Conservation (phyloP, 1,140 invertebrate genomes). For the Telenomus remus region DNA sequence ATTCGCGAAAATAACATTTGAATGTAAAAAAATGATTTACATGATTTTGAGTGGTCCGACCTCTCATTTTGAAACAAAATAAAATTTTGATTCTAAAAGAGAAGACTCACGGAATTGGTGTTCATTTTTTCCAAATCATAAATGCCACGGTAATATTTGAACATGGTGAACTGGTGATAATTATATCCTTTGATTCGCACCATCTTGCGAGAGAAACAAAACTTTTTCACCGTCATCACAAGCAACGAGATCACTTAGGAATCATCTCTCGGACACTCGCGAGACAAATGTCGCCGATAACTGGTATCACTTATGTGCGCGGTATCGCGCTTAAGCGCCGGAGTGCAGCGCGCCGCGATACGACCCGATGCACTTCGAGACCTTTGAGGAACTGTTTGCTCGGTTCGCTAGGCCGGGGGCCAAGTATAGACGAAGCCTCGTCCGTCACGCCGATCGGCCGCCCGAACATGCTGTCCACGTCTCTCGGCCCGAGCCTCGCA, state of each 20-base stretch:
- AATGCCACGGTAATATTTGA: conserved; percentile 69
- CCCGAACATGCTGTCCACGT: conserved; percentile 31
- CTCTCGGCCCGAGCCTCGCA: conserved; percentile 7
- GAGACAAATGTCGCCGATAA: conserved; percentile 38
- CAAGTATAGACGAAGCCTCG: conserved; percentile 68
- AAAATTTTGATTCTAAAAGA: background rate
- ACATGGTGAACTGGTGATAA: conserved; percentile 57
- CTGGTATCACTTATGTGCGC: conserved; percentile 20
- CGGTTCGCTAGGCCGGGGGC: conserved; percentile 62
- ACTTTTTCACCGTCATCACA: conserved; percentile 2
- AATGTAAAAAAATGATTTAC: too few relatives aligned
- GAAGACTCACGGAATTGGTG: conserved; percentile 61
- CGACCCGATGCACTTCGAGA: conserved; percentile 69
- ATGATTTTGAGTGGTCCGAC: too few relatives aligned
- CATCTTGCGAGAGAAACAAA: conserved; percentile 9
- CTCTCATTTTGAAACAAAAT: too few relatives aligned
- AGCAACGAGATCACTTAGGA: background rate
- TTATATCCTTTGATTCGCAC: conserved; percentile 22
- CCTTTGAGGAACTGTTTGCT: conserved; percentile 69
- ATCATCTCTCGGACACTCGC: background rate
- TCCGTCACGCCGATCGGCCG: conserved; percentile 23
- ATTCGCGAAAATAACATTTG: too few relatives aligned
- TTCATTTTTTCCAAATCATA: conserved; percentile 67
- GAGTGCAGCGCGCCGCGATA: conserved; percentile 11
- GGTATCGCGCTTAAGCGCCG: conserved; percentile 24